Evolutionary conservation across 2,888 invertebrate species (phyloP), one percentile per base, ranked within the genome.

Genomic region (Perizoma flavofasciatum): DNA sequence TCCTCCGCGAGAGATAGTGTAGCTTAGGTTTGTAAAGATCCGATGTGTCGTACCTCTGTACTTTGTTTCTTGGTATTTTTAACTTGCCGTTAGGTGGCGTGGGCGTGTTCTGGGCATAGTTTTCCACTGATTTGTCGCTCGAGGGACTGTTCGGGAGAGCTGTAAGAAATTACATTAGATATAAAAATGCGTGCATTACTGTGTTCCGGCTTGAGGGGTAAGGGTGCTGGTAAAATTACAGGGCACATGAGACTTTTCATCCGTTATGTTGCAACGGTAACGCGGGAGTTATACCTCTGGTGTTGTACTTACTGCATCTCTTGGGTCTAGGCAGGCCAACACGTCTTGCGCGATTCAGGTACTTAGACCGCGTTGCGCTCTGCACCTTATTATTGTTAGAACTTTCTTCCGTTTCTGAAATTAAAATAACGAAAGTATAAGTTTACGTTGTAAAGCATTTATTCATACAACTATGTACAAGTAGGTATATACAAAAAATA

Each of bases 81-180:
- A 89, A 60, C 44, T 86, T 88, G 0, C 89, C 88, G 63, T 89
- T 89, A 0, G 70, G 58, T 0, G 71, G 37, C 0, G 65, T 51
- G n/a, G 70, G 75, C 0, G 79, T 70, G 63, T 84, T 83, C 11
- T 86, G 83, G 22, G 85, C 86, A 67, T 92, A 92, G 68, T 92
- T 92, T 59, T 92, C 92, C 0, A 92, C 86, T 0, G 92, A 92
- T 65, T 92, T 91, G 66, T 92, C 92, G 52, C 92, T 92, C 0
- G 89, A 91, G 0, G 92, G 92, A 68, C 92, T 92, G 79, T 85
- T 88, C 0, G 88, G 81, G 0, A 86, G 73, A 49, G 79, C 92
- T 92, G 82, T 0, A 79, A 82, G 57, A 43, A 46, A 55, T 66
- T 8, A 43, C 32, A 37, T 6, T 37, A 37, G 5, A 6, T 37